These are phyloP conservation scores for Synergus japonicus DNA, from an alignment of 2,888 invertebrate genomes.

Conservation along the genomic window DNA sequence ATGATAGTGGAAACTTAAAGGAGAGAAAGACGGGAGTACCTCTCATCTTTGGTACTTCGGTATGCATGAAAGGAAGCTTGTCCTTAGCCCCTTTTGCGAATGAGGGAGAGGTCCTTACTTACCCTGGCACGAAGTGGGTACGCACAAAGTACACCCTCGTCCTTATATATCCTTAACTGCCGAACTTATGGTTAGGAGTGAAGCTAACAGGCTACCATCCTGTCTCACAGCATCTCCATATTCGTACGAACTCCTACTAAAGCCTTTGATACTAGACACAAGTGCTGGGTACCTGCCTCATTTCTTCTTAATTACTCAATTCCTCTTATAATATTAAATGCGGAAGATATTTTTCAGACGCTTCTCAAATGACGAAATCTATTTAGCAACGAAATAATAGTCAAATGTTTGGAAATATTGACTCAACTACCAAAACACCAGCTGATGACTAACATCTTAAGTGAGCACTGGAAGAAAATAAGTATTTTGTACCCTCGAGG, in stretches of 20 bases:
- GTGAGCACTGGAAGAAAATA: neutral
- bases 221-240: constrained; percentile 53
- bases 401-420: neutral
- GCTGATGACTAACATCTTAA: neutral
- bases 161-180: constrained; percentile 72
- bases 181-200: constrained; percentile 57
- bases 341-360: neutral
- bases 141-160: constrained; percentile 51
- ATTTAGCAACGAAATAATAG: neutral
- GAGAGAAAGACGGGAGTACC: constrained; percentile 41
- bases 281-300: constrained; percentile 21
- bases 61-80: constrained; percentile 76
- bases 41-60: constrained; percentile 66
- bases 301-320: constrained; percentile 14
- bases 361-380: no score
- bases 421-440: neutral
- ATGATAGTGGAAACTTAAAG: constrained; percentile 42
- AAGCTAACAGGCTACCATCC: constrained; percentile 54
- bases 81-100: constrained; percentile 62
- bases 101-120: constrained; percentile 61
- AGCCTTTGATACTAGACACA: constrained; percentile 31
- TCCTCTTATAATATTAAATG: neutral
- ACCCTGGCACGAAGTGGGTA: constrained; percentile 48
- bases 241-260: constrained; percentile 26
- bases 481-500: neutral